A percentile compares a stretch with the other conserved stretches of the same genome.
phyloP scores from a whole-genome alignment of 1,140 invertebrate species.

The Diploscapter pachys region DNA sequence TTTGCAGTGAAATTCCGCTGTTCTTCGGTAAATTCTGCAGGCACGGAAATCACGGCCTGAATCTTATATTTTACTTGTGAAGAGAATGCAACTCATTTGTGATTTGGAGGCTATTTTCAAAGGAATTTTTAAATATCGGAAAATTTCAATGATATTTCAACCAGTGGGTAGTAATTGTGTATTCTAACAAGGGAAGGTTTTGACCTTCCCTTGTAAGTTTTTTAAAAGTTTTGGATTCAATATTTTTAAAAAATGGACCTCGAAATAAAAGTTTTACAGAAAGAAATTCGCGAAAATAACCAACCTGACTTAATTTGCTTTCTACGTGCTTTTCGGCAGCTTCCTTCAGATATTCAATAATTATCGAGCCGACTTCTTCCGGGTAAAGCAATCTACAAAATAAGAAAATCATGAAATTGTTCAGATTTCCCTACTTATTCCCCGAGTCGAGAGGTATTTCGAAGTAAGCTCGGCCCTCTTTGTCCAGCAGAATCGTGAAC shows the following conservation, averaged over 20 bases:
- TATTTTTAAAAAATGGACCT: too few species aligned
- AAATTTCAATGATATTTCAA: too few species aligned
- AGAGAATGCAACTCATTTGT: too few species aligned
- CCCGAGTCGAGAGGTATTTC: conserved; percentile 41
- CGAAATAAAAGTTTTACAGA: too few species aligned
- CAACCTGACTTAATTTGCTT: conserved; percentile 36
- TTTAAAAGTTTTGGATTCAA: too few species aligned
- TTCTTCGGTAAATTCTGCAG: conserved; percentile 53
- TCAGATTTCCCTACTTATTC: conserved; percentile 5
- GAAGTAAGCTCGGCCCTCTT: conserved; percentile 49
- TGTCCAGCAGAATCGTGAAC: conserved; percentile 50
- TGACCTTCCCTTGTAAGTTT: too few species aligned
- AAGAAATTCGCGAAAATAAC: neutral
- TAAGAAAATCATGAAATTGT: too few species aligned
- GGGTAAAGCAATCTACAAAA: conserved; percentile 42
- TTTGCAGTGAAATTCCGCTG: conserved; percentile 50
- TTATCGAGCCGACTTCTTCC: conserved; percentile 53
- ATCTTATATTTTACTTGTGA: too few species aligned
- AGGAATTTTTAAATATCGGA: neutral
- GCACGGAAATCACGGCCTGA: conserved; percentile 54
- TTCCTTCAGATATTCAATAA: conserved; percentile 48
- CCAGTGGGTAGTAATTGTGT: too few species aligned
- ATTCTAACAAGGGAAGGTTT: too few species aligned
- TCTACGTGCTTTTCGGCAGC: conserved; percentile 40
- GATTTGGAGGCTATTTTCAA: neutral